These are phyloP conservation scores for Oreochromis aureus DNA, from an alignment of 2,113 vertebrate species.

Conservation along the genomic window DNA sequence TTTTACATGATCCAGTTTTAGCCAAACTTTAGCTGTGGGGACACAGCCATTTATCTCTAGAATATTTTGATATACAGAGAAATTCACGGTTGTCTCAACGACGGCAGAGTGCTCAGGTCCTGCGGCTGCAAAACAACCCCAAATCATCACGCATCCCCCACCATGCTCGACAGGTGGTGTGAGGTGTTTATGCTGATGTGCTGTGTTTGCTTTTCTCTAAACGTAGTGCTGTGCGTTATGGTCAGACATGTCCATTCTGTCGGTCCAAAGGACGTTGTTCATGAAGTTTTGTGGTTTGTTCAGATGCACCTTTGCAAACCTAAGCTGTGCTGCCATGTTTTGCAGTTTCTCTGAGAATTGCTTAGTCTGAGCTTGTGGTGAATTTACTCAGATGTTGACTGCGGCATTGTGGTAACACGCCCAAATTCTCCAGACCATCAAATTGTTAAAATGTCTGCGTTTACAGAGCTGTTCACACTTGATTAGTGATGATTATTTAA, in stretches of 20 bases:
- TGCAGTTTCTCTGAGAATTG: not conserved
- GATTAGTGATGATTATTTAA: not conserved
- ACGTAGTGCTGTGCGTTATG: not conserved
- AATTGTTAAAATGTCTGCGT: not conserved
- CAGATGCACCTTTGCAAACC: not conserved
- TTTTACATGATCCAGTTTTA: not conserved
- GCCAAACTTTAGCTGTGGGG: not conserved
- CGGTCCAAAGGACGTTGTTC: not conserved
- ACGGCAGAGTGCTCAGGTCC: not conserved
- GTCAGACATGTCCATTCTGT: not conserved
- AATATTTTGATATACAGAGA: not conserved
- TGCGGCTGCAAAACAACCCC: not conserved
- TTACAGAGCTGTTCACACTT: not conserved
- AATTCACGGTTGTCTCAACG: not conserved
- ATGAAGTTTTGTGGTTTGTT: not conserved
- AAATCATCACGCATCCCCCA: not conserved
- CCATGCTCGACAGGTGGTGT: not conserved
- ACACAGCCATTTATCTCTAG: too few relatives aligned
- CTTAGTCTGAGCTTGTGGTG: not conserved
- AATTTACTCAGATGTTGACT: fast-evolving
- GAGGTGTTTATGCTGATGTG: not conserved
- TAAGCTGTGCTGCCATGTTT: not conserved
- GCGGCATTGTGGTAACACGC: not conserved
- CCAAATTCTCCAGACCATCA: not conserved
- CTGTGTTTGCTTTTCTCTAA: not conserved